Conservation (phyloP, 2,797 vertebrate species). For the Ctenosaura bakeri region DNA sequence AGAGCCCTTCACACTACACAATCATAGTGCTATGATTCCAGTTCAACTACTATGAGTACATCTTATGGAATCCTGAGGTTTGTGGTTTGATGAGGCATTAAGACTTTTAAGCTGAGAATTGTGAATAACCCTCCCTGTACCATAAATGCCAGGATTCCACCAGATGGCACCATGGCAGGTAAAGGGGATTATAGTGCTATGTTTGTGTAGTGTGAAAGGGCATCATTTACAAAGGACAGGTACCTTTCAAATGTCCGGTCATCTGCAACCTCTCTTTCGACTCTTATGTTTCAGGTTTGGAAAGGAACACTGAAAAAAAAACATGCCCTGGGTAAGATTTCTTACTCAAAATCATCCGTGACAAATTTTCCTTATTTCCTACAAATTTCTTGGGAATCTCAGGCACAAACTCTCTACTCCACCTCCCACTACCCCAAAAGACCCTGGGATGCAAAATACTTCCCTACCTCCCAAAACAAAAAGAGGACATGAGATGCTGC, state of each 20-base stretch:
- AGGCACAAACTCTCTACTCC: background rate
- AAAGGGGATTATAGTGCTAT: too few relatives aligned
- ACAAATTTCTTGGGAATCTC: background rate
- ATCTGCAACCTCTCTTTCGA: background rate
- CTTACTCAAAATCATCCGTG: background rate
- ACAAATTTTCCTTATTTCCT: background rate
- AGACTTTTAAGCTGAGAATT: too few relatives aligned
- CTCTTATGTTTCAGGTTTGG: background rate
- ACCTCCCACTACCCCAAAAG: background rate
- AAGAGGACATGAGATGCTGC: background rate
- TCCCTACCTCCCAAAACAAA: background rate
- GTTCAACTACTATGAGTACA: too few relatives aligned
- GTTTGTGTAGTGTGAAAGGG: too few relatives aligned
- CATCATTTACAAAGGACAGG: background rate
- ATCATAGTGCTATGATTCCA: too few relatives aligned
- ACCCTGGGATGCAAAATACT: background rate
- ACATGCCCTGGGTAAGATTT: background rate
- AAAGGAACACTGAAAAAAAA: background rate
- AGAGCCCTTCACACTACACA: too few relatives aligned
- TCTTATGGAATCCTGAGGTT: too few relatives aligned
- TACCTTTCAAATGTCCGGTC: background rate
- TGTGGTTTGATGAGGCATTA: too few relatives aligned
- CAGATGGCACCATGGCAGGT: too few relatives aligned
- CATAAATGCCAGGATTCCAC: too few relatives aligned
- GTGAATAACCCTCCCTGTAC: too few relatives aligned